These are phyloP conservation scores for Euzetes globulus DNA, from an alignment of 2,888 invertebrate species.

Conservation along the genomic window DNA sequence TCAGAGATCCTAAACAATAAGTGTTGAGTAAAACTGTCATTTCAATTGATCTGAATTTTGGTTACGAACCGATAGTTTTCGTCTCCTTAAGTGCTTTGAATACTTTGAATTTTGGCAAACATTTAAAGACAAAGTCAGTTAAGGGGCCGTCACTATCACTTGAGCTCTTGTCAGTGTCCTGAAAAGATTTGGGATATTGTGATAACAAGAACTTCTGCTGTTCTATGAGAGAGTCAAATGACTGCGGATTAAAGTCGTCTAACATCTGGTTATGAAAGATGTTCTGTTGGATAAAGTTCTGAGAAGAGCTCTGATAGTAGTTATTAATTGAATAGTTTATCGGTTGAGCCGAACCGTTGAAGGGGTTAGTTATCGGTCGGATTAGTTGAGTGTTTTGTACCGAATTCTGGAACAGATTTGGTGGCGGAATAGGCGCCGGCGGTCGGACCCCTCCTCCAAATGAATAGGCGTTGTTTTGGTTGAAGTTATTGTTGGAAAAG, in stretches of 20 bases:
- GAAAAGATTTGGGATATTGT: not conserved
- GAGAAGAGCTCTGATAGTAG: not conserved
- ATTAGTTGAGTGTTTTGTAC: too few relatives aligned
- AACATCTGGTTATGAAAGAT: not conserved
- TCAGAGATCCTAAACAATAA: slow-evolving; percentile 7
- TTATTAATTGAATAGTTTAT: not conserved
- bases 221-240: not conserved
- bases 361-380: too few relatives aligned
- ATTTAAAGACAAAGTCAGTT: not conserved
- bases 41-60: not conserved
- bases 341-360: not conserved
- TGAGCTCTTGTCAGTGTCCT: not conserved
- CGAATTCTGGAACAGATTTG: too few relatives aligned
- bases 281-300: not conserved
- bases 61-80: slow-evolving; percentile 8
- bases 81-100: not conserved
- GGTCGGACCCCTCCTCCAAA: too few relatives aligned
- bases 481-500: too few relatives aligned
- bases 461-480: too few relatives aligned
- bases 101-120: not conserved
- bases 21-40: not conserved
- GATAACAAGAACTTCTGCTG: not conserved
- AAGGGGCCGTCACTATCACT: not conserved
- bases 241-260: not conserved
- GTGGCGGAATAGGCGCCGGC: too few relatives aligned